Conservation (phyloP, 2,113 vertebrate species). For the Cynocephalus volans region DNA sequence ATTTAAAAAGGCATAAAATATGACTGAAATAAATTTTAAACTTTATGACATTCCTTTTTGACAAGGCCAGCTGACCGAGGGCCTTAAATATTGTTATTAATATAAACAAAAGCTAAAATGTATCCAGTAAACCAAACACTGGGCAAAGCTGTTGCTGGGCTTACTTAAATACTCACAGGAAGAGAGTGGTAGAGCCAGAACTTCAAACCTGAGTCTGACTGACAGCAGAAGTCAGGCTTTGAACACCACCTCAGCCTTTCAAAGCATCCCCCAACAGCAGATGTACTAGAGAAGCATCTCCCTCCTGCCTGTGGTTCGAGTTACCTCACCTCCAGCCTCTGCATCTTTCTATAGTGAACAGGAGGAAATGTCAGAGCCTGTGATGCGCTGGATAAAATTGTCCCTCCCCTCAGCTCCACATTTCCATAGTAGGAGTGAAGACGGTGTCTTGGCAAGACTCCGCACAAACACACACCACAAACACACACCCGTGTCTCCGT, state of each 20-base stretch:
- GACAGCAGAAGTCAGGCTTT: background rate
- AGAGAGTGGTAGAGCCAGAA: background rate
- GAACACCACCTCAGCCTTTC: background rate
- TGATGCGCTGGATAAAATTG: background rate
- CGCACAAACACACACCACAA: background rate
- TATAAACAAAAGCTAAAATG: background rate
- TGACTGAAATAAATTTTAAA: background rate
- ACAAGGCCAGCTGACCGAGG: constrained; percentile 47
- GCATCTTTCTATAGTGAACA: background rate
- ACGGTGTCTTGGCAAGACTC: background rate
- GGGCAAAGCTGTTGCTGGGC: background rate
- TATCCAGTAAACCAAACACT: background rate
- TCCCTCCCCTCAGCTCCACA: background rate
- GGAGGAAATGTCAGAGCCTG: background rate
- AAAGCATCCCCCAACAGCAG: background rate
- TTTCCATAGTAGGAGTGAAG: background rate
- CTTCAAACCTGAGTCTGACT: background rate
- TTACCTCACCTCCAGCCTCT: background rate
- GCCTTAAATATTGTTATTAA: constrained; percentile 15
- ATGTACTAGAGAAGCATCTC: background rate
- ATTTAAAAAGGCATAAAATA: background rate
- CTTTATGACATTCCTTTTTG: constrained; percentile 42
- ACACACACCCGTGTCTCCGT: rapidly evolving
- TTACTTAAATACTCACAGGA: background rate
- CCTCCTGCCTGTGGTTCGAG: no score